phyloP scores from a whole-genome alignment of 2,888 invertebrate genomes.

The Apotomis turbidana region DNA sequence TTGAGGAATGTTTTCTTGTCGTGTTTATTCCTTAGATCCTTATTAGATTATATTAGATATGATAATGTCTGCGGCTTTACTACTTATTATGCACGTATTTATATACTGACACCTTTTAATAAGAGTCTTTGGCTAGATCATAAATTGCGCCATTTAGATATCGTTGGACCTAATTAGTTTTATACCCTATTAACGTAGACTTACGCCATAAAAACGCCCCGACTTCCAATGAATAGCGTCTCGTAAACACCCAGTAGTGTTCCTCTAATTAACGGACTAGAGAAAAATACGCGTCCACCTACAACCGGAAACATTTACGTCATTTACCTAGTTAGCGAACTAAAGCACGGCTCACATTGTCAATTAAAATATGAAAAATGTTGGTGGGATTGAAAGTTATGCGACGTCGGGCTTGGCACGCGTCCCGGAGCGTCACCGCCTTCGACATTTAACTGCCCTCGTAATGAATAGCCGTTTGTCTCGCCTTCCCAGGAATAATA shows the following conservation, averaged over 20 bases:
- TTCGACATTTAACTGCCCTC: constrained; percentile 61
- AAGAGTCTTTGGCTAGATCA: background rate
- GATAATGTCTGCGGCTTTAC: too few species aligned
- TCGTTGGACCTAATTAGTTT: background rate
- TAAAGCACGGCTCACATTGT: constrained; percentile 38
- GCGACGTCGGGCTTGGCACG: constrained; percentile 55
- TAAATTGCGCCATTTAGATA: background rate
- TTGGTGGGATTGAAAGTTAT: constrained; percentile 49
- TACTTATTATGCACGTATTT: too few species aligned
- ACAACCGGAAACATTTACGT: constrained; percentile 41
- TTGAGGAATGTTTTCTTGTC: background rate
- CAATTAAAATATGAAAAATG: constrained; percentile 57
- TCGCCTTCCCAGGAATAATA: constrained; percentile 49
- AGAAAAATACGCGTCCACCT: constrained; percentile 18
- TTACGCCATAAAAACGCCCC: constrained; percentile 1
- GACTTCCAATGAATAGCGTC: background rate
- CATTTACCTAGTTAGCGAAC: constrained; percentile 42
- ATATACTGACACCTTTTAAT: too few species aligned
- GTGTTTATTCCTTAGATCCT: background rate
- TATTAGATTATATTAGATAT: too few species aligned
- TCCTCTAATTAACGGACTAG: constrained; percentile 20
- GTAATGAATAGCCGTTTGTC: constrained; percentile 61
- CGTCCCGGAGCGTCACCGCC: constrained; percentile 52
- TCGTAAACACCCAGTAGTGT: constrained; percentile 11
- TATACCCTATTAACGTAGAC: background rate